Evolutionary conservation across 2,113 vertebrate species (phyloP), one percentile per base, ranked within the genome.

Genomic region (Furnarius figulus): DNA sequence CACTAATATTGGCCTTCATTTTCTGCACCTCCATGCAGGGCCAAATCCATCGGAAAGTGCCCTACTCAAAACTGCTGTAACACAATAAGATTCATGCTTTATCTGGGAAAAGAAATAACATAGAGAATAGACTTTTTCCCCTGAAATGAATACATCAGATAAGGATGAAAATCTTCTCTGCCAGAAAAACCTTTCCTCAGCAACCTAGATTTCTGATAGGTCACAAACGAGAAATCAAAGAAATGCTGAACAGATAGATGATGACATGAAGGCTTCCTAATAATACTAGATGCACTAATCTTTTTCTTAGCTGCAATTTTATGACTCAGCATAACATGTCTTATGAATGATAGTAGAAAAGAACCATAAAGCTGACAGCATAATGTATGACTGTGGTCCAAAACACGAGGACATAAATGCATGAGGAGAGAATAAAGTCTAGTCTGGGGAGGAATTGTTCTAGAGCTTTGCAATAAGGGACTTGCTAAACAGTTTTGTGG

Each of bases 251-350:
- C 47, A 66, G 67, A 86, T 2, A 84, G 66, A 68, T 58, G 66
- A 67, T 90, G 73, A 72, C 28, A 40, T 11, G 9, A 86, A 78
- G 86, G 22, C 27, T 90, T 84, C 66, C 93, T 84, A 95, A 85
- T 89, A 92, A 87, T 17, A 15, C 25, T 65, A 78, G 85, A 91
- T 77, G 28, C 47, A 55, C 58, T 85, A 19, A 50, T 95, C 94
- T 82, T 88, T 94, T 81, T 87, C 84, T 85, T 83, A 87, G 42
- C 42, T 95, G 68, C 65, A 65, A n/a, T 89, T 96, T 96, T 89
- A 74, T 95, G 94, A 95, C 65, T 86, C 86, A 96, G 88, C 65
- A 89, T 73, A 90, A 88, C 65, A 40, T 18, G 72, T 90, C 70
- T 84, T 92, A 66, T 76, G 90, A 96, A 50, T 85, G 65, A 87